Conservation (phyloP, 2,888 invertebrate genomes). For the Heliconius charithonia region DNA sequence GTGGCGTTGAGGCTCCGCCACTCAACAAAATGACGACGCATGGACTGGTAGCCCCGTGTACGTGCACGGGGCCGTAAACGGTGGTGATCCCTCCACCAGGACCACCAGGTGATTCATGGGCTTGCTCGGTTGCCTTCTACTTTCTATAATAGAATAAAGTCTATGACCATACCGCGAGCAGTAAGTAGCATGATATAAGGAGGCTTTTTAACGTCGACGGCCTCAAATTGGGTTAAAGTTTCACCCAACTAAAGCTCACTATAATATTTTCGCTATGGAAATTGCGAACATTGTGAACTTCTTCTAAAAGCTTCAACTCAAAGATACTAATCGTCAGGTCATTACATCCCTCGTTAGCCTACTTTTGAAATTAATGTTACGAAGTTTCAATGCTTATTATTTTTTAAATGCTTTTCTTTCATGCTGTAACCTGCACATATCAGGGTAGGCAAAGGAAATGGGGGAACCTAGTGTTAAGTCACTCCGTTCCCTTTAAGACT, state of each 20-base stretch:
- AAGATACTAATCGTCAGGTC: slow-evolving; percentile 16
- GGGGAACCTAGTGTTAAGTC: not conserved
- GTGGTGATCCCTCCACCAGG: too few species aligned
- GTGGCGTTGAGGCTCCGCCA: too few species aligned
- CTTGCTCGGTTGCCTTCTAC: too few species aligned
- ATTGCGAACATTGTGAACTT: slow-evolving; percentile 19
- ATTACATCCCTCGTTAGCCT: slow-evolving; percentile 25
- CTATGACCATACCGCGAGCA: too few species aligned
- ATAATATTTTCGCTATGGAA: slow-evolving; percentile 9
- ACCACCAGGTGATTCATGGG: too few species aligned
- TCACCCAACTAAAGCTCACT: slow-evolving; percentile 5
- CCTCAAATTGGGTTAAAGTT: slow-evolving; percentile 17
- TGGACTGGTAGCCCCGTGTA: too few species aligned
- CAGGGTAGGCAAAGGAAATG: not conserved
- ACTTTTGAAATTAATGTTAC: slow-evolving; percentile 23
- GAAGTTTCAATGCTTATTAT: not conserved
- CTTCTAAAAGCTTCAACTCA: slow-evolving; percentile 25
- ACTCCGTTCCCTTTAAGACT: not conserved
- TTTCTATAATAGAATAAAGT: too few species aligned
- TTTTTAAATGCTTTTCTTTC: not conserved
- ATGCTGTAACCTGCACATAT: not conserved
- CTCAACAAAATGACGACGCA: too few species aligned
- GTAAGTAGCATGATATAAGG: not conserved
- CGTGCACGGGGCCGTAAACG: too few species aligned
- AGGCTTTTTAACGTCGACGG: not conserved